These are phyloP conservation scores for Alloscopus bannaensis DNA, from an alignment of 2,888 invertebrate species.

Conservation along the genomic window DNA sequence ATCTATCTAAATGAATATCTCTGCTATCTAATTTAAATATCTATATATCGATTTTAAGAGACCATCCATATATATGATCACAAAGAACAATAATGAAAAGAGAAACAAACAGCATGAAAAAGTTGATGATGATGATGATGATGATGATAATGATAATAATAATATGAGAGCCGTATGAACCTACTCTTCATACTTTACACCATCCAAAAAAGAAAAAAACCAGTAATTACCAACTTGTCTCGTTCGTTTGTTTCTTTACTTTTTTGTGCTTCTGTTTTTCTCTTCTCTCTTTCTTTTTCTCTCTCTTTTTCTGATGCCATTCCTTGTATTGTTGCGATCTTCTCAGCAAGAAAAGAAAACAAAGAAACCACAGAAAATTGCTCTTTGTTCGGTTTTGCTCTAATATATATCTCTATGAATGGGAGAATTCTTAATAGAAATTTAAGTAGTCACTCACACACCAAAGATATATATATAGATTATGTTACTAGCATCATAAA, in stretches of 20 bases:
- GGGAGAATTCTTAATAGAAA: no score
- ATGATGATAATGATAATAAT: slow-evolving; percentile 65
- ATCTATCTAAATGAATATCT: slow-evolving; percentile 65
- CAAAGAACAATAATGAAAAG: slow-evolving; percentile 46
- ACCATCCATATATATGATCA: slow-evolving; percentile 64
- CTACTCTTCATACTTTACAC: slow-evolving; percentile 65
- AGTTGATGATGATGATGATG: slow-evolving; percentile 66
- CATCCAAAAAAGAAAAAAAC: slow-evolving; percentile 45
- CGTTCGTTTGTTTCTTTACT: slow-evolving; percentile 32
- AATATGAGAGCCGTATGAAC: slow-evolving; percentile 66
- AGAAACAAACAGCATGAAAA: slow-evolving; percentile 63
- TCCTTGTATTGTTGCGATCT: no score
- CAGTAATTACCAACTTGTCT: slow-evolving; percentile 7
- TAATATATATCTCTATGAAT: no score
- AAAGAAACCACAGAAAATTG: slow-evolving; percentile 20
- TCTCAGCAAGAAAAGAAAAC: no score
- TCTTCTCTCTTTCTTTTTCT: no score
- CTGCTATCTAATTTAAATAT: slow-evolving; percentile 58
- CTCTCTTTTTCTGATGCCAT: no score
- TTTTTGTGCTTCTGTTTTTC: background rate
- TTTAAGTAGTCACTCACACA: no score
- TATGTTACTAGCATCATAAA: no score
- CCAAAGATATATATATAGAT: no score
- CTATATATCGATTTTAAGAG: slow-evolving; percentile 60
- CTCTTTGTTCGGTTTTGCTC: no score